Conservation (phyloP, 2,888 invertebrate genomes). For the Cephalotes varians region DNA sequence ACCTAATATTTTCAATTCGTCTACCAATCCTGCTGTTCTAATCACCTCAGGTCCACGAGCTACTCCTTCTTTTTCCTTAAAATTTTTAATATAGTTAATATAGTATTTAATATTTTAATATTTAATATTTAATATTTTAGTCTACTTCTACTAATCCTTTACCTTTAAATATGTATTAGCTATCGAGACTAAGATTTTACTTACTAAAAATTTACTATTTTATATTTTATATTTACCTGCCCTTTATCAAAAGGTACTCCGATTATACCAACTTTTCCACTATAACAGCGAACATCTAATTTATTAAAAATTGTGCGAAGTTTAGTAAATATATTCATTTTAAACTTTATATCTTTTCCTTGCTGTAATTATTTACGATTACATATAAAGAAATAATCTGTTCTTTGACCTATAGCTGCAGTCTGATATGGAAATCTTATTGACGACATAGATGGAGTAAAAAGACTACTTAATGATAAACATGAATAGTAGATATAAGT, state of each 20-base stretch:
- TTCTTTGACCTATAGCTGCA: conserved; percentile 69
- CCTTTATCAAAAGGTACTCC: conserved; percentile 94
- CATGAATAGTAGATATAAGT: not conserved
- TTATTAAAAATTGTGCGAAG: conserved; percentile 60
- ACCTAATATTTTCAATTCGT: conserved; percentile 89
- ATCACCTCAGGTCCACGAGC: conserved; percentile 90
- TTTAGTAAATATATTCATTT: conserved; percentile 75
- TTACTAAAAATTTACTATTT: too few species aligned
- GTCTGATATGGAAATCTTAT: conserved; percentile 36
- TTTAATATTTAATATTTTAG: not conserved
- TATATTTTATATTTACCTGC: conserved; percentile 86
- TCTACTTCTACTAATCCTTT: not conserved
- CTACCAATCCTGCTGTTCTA: conserved; percentile 89
- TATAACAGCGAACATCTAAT: conserved; percentile 70
- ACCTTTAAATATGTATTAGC: not conserved
- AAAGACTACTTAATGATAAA: not conserved
- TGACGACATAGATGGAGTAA: not conserved
- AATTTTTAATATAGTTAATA: too few species aligned
- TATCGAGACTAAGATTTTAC: not conserved
- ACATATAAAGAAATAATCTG: conserved; percentile 21
- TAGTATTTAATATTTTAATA: not conserved
- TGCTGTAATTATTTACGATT: not conserved
- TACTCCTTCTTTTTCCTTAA: conserved; percentile 89
- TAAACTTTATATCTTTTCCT: not conserved
- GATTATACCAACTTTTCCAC: conserved; percentile 89